Percentiles rank a stretch among this genome's conserved stretches.
These are phyloP conservation scores for Caranx melampygus DNA, from an alignment of 2,113 vertebrate species.

Conservation along the genomic window DNA sequence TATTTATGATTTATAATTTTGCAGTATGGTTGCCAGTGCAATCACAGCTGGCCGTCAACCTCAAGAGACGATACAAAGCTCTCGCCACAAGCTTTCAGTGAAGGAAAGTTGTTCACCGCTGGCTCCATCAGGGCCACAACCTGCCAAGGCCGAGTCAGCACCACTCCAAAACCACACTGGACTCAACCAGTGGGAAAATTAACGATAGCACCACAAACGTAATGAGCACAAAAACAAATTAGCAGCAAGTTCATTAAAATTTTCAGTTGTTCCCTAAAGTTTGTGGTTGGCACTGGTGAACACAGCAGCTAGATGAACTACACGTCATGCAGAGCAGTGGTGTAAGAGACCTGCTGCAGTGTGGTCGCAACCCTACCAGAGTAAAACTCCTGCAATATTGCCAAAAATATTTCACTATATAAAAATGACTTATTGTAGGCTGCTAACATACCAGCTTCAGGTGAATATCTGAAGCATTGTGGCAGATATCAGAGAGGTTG, in stretches of 20 bases:
- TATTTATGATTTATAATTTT: not conserved
- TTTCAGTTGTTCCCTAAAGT: constrained; percentile 29
- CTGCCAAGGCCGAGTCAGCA: constrained; percentile 52
- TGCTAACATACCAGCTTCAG: no score
- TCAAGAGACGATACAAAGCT: constrained; percentile 1
- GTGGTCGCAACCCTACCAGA: no score
- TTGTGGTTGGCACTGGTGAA: constrained; percentile 46
- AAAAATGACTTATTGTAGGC: no score
- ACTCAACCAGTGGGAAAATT: constrained; percentile 28
- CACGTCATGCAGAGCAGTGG: constrained; percentile 5
- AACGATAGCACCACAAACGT: not conserved
- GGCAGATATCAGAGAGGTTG: no score
- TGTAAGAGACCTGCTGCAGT: not conserved
- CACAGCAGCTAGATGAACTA: constrained; percentile 33
- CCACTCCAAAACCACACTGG: constrained; percentile 37
- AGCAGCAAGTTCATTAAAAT: constrained; percentile 49
- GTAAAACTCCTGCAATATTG: not conserved
- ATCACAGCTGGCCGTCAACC: not conserved
- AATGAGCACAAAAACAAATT: constrained; percentile 53
- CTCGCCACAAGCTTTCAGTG: constrained; percentile 8
- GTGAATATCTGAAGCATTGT: no score
- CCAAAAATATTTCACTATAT: no score
- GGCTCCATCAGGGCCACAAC: constrained; percentile 18
- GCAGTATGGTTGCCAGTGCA: not conserved
- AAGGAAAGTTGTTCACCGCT: constrained; percentile 27